phyloP scores from a whole-genome alignment of 2,113 vertebrate species.

The Pterocles burchelli region DNA sequence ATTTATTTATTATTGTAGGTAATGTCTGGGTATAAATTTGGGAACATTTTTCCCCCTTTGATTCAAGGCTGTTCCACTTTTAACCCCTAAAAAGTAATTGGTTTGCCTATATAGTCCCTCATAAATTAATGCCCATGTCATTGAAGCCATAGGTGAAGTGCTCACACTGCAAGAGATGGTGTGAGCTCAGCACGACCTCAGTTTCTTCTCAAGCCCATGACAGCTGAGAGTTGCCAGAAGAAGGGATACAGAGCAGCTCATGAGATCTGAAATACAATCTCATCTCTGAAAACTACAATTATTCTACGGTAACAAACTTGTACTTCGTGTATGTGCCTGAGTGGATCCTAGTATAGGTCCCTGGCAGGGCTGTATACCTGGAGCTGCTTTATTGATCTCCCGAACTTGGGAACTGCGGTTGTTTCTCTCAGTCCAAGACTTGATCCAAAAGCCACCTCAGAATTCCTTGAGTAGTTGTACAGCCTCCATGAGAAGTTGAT shows the following conservation, averaged over 20 bases:
- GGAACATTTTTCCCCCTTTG: background rate
- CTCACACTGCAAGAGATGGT: background rate
- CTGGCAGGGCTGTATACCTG: background rate
- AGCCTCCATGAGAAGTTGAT: background rate
- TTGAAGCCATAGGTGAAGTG: background rate
- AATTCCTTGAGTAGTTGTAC: background rate
- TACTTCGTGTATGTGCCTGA: background rate
- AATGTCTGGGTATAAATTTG: background rate
- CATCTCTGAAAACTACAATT: background rate
- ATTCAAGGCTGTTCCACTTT: background rate
- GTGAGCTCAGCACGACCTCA: background rate
- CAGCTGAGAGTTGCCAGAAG: background rate
- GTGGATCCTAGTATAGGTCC: background rate
- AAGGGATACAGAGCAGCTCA: background rate
- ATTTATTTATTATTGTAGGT: background rate
- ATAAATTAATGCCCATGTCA: background rate
- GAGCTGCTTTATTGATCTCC: background rate
- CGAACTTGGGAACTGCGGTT: background rate
- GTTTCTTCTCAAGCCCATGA: background rate
- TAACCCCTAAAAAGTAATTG: background rate
- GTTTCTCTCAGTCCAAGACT: background rate
- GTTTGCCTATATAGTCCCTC: background rate
- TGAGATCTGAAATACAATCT: background rate
- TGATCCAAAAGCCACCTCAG: background rate
- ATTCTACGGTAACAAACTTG: background rate